Evolutionary conservation across 1,140 invertebrate genomes (phyloP).

Genomic region (Trachymyrmex septentrionalis): DNA sequence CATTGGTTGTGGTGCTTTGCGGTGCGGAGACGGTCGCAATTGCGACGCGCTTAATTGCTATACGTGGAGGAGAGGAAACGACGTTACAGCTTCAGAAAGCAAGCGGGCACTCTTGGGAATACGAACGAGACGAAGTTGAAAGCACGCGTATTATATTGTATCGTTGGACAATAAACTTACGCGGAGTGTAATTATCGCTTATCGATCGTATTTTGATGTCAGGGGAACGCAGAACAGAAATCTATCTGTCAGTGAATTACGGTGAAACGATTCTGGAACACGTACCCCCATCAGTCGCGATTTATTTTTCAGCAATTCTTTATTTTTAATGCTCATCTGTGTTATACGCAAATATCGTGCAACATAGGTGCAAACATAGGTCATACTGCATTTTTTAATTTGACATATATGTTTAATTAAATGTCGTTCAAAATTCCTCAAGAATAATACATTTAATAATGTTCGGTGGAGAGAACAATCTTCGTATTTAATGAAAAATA

Average conservation of each 20-base stretch:
- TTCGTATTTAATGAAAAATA: background rate
- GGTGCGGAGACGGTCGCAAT: constrained; percentile 57
- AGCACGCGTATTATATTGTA: constrained; percentile 49
- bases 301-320: constrained; percentile 2
- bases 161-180: constrained; percentile 28
- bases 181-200: constrained; percentile 26
- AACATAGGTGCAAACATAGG: no score
- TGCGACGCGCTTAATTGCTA: constrained; percentile 75
- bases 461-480: background rate
- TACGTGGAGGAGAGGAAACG: constrained; percentile 62
- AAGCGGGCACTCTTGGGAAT: constrained; percentile 53
- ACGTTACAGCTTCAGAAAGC: constrained; percentile 48
- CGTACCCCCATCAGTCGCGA: background rate
- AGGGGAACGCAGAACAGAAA: background rate
- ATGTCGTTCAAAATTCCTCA: constrained; percentile 10
- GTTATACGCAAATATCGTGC: background rate
- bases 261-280: background rate
- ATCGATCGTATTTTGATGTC: constrained; percentile 8
- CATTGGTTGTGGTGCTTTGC: constrained; percentile 59
- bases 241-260: constrained; percentile 16
- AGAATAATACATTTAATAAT: constrained; percentile 11
- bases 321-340: background rate
- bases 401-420: constrained; percentile 22
- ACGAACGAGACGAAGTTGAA: constrained; percentile 50
- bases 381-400: background rate